Evolutionary conservation across 2,888 invertebrate genomes (phyloP).

Genomic region (Nemoura dubitans): DNA sequence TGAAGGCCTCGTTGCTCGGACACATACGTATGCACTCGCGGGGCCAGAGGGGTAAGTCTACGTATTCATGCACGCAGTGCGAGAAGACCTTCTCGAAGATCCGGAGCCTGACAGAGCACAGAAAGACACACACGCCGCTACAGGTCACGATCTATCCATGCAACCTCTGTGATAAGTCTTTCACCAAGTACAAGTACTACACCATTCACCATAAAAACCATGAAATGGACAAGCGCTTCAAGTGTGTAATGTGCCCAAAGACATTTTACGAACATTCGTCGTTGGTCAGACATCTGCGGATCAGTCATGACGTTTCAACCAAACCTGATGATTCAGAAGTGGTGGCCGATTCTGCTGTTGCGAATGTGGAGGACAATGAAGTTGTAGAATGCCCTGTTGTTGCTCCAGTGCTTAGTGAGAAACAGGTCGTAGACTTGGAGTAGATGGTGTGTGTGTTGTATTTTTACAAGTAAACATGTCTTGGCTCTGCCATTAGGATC

Average conservation of each 20-base stretch:
- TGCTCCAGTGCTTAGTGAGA: neutral
- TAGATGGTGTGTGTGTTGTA: neutral
- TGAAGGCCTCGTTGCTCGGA: neutral
- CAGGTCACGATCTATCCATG: neutral
- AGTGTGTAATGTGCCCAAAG: neutral
- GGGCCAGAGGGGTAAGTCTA: neutral
- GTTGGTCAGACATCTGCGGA: constrained; percentile 15
- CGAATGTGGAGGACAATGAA: neutral
- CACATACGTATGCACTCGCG: neutral
- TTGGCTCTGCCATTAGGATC: too few species aligned
- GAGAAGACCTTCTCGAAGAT: neutral
- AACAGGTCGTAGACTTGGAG: neutral
- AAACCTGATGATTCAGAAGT: neutral
- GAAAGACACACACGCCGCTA: neutral
- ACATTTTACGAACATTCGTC: constrained; percentile 1
- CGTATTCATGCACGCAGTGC: neutral
- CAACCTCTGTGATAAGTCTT: constrained; percentile 4
- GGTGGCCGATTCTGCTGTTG: neutral
- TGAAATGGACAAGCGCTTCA: constrained; percentile 7
- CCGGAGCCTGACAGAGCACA: neutral
- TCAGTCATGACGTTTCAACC: constrained; percentile 5
- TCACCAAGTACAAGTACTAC: neutral
- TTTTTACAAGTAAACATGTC: too few species aligned
- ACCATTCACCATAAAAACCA: neutral
- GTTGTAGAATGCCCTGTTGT: neutral